Evolutionary conservation across 92 coral and sea anemone genomes (phyloP), one percentile per base, ranked within the genome.

Genomic region (Nematostella vectensis): DNA sequence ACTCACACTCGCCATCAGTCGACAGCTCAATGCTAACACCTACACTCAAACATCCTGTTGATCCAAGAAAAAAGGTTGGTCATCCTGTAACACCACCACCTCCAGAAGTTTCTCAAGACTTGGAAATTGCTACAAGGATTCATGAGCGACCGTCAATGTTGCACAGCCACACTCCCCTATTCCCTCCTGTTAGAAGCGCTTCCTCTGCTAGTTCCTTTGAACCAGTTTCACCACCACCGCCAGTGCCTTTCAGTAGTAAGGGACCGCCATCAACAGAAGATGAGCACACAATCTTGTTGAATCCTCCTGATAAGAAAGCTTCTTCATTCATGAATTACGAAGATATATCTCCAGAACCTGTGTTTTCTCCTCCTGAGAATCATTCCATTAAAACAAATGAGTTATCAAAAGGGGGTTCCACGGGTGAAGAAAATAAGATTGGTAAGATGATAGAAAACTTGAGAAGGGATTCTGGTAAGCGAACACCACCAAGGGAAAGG

Each of bases 141-240:
- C 57, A 61, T 61, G 74, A 67, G 13, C 39, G 62, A 37, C 19
- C 70, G 29, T 37, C 62, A 58, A 30, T 55, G 18, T 26, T 53
- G 4, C 15, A 63, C 22, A 49, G 68, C 18, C 62, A 43, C 59
- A 59, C 61, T 27, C 59, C 75, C 17, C 31, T 61, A 47, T 56
- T 47, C 52, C 53, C 73, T 51, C 55, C 67, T 38, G 6, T 83
- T 27, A 67, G 79, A 45, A 72, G 82, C 49, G 55, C 70, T 15
- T 47, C 88, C 17, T 75, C 88, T 20, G 53, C 26, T 30, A 78
- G 63, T 56, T 79, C 96, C 1, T 93, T 93, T 82, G 99, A 93
- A 51, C 99, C 99, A 8, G 84, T 93, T 23, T 93, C 99, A 0
- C 99, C 99, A 8, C 19, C 87, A 65, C 57, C 64, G 31, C 57